Conservation (phyloP, 1,140 invertebrate species). For the Ectropis grisescens region DNA sequence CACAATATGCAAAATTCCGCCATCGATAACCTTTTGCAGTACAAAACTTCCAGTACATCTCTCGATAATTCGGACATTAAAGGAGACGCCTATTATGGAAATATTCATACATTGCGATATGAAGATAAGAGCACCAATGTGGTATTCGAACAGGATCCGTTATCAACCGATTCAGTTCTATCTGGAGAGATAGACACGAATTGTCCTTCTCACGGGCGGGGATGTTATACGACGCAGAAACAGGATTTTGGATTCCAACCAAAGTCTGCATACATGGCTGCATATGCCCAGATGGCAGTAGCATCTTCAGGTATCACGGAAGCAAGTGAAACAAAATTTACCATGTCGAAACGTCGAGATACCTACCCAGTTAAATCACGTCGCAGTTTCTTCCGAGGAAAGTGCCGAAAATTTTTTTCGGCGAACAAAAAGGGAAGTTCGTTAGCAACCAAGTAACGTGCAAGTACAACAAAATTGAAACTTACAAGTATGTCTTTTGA, state of each 20-base stretch:
- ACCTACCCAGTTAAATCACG: too few species aligned
- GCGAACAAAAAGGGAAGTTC: too few species aligned
- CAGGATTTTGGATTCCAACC: slow-evolving; percentile 20
- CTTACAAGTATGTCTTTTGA: too few species aligned
- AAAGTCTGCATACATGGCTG: slow-evolving; percentile 12
- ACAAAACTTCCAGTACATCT: slow-evolving; percentile 24
- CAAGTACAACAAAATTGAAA: too few species aligned
- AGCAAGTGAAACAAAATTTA: too few species aligned
- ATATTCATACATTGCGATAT: slow-evolving; percentile 30
- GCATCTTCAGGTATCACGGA: too few species aligned
- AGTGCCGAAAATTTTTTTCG: too few species aligned
- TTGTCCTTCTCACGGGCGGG: slow-evolving; percentile 28
- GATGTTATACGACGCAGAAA: too few species aligned
- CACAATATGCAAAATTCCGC: slow-evolving; percentile 24
- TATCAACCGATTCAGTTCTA: slow-evolving; percentile 23
- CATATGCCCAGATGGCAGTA: too few species aligned
- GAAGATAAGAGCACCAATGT: slow-evolving; percentile 41
- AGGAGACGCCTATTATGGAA: slow-evolving; percentile 21
- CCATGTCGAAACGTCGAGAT: too few species aligned
- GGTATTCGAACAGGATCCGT: slow-evolving; percentile 20
- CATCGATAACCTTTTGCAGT: slow-evolving; percentile 19
- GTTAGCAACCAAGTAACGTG: too few species aligned
- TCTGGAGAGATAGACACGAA: slow-evolving; percentile 29
- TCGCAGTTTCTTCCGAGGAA: too few species aligned
- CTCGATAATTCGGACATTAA: slow-evolving; percentile 23